These are phyloP conservation scores for Microplitis mediator DNA, from an alignment of 1,140 invertebrate species.

Conservation along the genomic window DNA sequence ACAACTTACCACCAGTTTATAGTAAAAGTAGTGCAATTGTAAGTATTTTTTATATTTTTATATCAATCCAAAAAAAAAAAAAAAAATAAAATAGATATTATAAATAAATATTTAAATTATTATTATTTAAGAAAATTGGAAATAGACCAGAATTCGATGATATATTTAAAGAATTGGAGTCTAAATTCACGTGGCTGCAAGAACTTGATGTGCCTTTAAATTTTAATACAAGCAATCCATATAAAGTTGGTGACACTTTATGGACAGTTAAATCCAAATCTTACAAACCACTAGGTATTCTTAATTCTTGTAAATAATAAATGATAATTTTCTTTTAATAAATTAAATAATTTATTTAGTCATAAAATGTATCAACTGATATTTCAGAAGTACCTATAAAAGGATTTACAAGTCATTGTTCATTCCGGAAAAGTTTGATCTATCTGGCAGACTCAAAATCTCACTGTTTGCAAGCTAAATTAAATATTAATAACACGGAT, in stretches of 20 bases:
- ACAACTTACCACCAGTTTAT: conserved; percentile 57
- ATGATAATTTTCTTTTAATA: background rate
- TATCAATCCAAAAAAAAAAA: background rate
- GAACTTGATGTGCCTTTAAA: conserved; percentile 26
- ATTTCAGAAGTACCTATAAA: conserved; percentile 56
- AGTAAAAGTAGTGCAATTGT: conserved; percentile 46
- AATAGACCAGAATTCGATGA: conserved; percentile 29
- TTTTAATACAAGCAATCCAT: conserved; percentile 44
- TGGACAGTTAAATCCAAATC: conserved; percentile 51
- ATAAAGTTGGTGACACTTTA: conserved; percentile 44
- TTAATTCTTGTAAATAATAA: conserved; percentile 4
- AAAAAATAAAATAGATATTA: background rate
- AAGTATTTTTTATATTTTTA: no score
- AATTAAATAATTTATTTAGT: conserved; percentile 7
- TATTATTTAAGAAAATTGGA: conserved; percentile 24
- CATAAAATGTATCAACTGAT: background rate
- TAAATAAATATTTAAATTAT: background rate
- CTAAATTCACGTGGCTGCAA: conserved; percentile 36
- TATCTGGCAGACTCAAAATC: conserved; percentile 58
- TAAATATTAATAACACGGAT: conserved; percentile 49
- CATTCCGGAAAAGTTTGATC: conserved; percentile 51
- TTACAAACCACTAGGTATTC: conserved; percentile 49
- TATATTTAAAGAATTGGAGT: conserved; percentile 30
- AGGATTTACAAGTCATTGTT: conserved; percentile 56
- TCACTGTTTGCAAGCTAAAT: conserved; percentile 55